phyloP scores from a whole-genome alignment of 2,888 invertebrate genomes.

The Eupithecia exiguata region DNA sequence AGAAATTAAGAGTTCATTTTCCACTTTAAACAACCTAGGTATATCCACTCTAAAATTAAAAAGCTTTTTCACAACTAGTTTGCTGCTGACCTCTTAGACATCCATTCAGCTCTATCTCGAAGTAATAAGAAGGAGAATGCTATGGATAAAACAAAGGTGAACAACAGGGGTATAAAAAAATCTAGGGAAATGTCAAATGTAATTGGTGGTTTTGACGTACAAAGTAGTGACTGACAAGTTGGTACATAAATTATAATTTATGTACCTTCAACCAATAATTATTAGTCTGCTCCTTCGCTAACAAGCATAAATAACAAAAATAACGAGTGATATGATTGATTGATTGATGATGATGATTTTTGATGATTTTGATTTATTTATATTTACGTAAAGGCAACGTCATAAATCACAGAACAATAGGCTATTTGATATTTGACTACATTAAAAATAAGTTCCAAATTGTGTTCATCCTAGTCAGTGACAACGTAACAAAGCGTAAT shows the following conservation, averaged over 20 bases:
- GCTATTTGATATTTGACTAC: too few species aligned
- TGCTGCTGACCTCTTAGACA: constrained; percentile 25
- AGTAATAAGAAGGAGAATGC: constrained; percentile 4
- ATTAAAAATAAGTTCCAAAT: too few species aligned
- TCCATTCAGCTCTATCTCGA: constrained; percentile 15
- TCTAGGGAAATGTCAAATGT: not conserved
- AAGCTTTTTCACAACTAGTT: constrained; percentile 28
- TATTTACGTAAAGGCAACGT: not conserved
- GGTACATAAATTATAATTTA: too few species aligned
- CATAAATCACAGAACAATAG: too few species aligned
- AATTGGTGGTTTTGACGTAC: not conserved
- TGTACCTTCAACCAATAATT: too few species aligned
- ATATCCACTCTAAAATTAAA: constrained; percentile 25
- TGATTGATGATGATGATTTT: too few species aligned
- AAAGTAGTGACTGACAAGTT: not conserved
- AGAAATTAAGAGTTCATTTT: constrained; percentile 15
- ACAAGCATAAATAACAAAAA: not conserved
- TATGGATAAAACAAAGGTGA: not conserved
- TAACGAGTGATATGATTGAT: not conserved
- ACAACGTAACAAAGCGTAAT: too few species aligned
- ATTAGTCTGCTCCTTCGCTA: not conserved
- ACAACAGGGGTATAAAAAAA: not conserved
- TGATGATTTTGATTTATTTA: not conserved
- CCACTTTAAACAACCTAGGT: constrained; percentile 10
- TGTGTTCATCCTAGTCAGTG: too few species aligned